A percentile compares a stretch with the other conserved stretches of the same genome.
Conservation (phyloP, 2,797 vertebrate species). For the Eleutherodactylus coqui region DNA sequence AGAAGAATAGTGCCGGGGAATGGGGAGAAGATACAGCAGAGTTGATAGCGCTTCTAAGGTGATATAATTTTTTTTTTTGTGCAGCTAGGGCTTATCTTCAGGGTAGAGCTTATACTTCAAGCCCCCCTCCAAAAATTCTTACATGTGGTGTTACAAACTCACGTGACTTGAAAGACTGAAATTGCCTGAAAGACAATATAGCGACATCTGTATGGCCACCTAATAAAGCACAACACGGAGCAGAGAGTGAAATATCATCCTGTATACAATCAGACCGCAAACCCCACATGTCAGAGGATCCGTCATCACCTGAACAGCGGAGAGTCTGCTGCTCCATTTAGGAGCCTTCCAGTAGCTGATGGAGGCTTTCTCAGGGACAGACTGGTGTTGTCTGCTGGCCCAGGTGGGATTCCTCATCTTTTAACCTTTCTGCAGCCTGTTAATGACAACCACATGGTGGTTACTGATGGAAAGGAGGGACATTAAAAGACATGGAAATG, state of each 20-base stretch:
- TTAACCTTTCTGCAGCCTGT: slow-evolving; percentile 73
- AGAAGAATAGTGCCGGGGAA: too few relatives aligned
- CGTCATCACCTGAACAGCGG: slow-evolving; percentile 70
- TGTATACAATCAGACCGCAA: background rate
- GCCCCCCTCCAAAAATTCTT: too few relatives aligned
- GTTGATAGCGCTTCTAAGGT: too few relatives aligned
- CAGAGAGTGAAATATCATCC: background rate
- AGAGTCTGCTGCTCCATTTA: slow-evolving; percentile 71
- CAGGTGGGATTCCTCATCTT: slow-evolving; percentile 72
- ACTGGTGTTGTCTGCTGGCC: slow-evolving; percentile 67
- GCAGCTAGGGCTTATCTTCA: too few relatives aligned
- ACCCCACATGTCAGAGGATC: background rate
- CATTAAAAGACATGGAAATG: background rate
- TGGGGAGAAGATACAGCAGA: too few relatives aligned
- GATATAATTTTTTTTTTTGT: too few relatives aligned
- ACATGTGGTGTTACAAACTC: too few relatives aligned
- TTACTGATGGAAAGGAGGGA: background rate
- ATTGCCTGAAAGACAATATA: slow-evolving; percentile 64
- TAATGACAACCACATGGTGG: background rate
- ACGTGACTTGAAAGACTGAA: slow-evolving; percentile 72
- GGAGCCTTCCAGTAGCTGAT: slow-evolving; percentile 72
- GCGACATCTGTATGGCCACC: background rate
- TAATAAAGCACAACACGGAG: background rate
- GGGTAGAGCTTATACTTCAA: slow-evolving; percentile 74
- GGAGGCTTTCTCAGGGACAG: slow-evolving; percentile 70